Evolutionary conservation across 2,797 vertebrate genomes (phyloP).

Genomic region (Varecia variegata): DNA sequence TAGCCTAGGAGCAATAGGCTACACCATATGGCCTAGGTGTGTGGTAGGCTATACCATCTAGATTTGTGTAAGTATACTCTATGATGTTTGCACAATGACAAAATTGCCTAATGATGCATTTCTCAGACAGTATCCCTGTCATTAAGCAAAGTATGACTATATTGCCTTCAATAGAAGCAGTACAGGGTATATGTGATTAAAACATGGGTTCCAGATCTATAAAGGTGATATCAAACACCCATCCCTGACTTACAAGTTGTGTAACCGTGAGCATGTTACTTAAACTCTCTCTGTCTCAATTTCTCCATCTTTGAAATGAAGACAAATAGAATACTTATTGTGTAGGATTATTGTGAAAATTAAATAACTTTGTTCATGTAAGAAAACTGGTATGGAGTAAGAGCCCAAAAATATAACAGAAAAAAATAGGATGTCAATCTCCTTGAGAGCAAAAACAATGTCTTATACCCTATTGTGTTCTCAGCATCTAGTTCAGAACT

Average conservation of each 20-base stretch:
- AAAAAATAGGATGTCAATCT: not conserved
- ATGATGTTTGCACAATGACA: not conserved
- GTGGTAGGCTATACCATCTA: not conserved
- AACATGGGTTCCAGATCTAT: not conserved
- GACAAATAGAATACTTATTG: not conserved
- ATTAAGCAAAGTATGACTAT: not conserved
- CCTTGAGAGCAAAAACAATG: not conserved
- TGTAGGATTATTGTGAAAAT: not conserved
- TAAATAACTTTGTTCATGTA: not conserved
- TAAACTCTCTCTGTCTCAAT: not conserved
- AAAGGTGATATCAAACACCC: not conserved
- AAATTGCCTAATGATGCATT: not conserved
- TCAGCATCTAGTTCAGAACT: not conserved
- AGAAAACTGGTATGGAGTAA: not conserved
- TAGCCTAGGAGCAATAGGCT: not conserved
- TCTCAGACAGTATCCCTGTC: not conserved
- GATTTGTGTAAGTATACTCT: not conserved
- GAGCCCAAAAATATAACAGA: not conserved
- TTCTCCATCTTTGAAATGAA: not conserved
- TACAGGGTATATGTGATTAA: not conserved
- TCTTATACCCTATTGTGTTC: slow-evolving; percentile 2
- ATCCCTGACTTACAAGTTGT: not conserved
- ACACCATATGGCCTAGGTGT: not conserved
- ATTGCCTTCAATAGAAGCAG: not conserved
- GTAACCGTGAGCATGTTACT: not conserved